Base-by-base conservation (phyloP, 1,140 invertebrate genomes). In the Achroia grisella region DNA sequence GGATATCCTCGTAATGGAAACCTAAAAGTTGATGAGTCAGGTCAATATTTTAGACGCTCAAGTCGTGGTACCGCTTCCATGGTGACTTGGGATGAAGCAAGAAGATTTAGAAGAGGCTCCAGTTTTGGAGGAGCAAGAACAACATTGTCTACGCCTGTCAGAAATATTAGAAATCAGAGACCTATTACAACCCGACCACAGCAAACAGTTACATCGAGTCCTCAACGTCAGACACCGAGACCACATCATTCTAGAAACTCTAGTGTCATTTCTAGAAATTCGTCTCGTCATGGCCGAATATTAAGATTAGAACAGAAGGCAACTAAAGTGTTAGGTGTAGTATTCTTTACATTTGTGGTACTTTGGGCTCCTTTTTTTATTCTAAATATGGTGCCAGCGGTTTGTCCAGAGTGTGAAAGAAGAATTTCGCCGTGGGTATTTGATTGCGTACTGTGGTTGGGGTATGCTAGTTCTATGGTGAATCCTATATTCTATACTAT, bases 401-500 rank as follows among this genome's bases (percentile, higher is more conserved):
- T 95, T 3, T 95, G 94, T 66, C 89, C 88, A 1, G 89, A 93
- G 43, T 96, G 94, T 69, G 93, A 94, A 57, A 88, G 89, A 23
- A 80, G 89, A 17, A 92, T 95, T 35, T 87, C 90, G 12, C 90
- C 89, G 45, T 93, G 91, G 86, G 91, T 97, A 17, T 93, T 97
- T 62, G 92, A 95, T 68, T 90, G 95, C 34, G 93, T 94, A 12
- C 93, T 94, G 10, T 98, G 96, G 96, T 85, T 98, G 27, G 96
- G 96, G 30, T 98, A 97, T 77, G 92, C 94, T 23, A 96, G 94
- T 62, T 96, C 94, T 1, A 95, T 96, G 91, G 94, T 97, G 8
- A 98, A 98, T 86, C 95, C 95, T 0, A 94, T 97, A 52, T 96
- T 97, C 81, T 97, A 97, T 75, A 97, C 96, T 1, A 95, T 97